These are phyloP conservation scores for Arbacia lixula DNA, from an alignment of 53 echinoderm and acorn worm species.

Conservation along the genomic window DNA sequence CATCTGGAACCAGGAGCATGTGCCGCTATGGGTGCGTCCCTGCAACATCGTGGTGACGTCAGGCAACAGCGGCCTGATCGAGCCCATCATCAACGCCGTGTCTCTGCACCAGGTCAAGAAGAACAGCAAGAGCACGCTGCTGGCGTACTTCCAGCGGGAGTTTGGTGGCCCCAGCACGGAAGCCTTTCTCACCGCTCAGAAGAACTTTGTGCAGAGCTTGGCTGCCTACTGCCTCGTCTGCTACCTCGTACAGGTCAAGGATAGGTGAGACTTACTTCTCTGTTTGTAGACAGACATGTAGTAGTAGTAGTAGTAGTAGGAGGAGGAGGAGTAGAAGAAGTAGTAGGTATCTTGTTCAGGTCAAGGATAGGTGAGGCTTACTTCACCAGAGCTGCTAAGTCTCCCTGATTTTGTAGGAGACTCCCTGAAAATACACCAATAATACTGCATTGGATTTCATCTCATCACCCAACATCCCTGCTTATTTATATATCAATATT, in stretches of 20 bases:
- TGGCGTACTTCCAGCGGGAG: constrained; percentile 90
- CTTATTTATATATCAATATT: no score
- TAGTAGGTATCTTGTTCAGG: constrained; percentile 95
- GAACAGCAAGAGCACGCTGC: constrained; percentile 94
- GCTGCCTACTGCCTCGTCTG: constrained; percentile 97
- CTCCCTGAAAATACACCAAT: no score
- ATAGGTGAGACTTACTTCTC: constrained; percentile 90
- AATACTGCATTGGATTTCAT: no score
- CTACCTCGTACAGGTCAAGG: constrained; percentile 97
- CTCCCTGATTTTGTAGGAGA: no score
- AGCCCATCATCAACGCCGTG: constrained; percentile 97
- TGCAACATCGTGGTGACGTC: constrained; percentile 98
- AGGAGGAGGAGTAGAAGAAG: no score
- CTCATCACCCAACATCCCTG: no score
- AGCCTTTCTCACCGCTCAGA: constrained; percentile 93
- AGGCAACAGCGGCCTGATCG: constrained; percentile 95
- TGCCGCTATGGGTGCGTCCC: constrained; percentile 93
- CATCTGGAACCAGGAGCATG: constrained; percentile 93
- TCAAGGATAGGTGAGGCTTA: constrained; percentile 94
- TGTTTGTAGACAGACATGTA: no score
- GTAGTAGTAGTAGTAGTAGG: no score
- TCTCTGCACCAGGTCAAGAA: constrained; percentile 99
- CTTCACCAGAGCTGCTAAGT: no score
- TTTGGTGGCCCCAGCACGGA: constrained; percentile 95
- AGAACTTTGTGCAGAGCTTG: constrained; percentile 98